A percentile compares a stretch with the other conserved stretches of the same genome.
Evolutionary conservation across 1,140 invertebrate genomes (phyloP).

Genomic region (Alviniconcha marisindica): DNA sequence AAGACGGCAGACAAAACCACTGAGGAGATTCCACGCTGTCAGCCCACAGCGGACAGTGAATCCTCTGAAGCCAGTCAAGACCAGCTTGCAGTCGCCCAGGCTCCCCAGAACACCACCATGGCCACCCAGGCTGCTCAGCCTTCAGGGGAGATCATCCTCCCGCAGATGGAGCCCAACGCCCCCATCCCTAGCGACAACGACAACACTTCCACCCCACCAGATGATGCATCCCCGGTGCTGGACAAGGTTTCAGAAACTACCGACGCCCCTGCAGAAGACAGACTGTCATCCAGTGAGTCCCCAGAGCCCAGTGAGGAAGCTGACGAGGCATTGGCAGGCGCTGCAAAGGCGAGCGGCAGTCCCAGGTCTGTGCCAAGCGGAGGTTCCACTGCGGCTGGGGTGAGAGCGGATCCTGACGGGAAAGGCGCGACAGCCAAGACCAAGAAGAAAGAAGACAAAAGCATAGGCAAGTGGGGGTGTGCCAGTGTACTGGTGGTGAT

Average conservation of each 20-base stretch:
- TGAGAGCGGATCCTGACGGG: not conserved
- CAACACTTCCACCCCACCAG: not conserved
- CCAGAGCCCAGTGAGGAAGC: not conserved
- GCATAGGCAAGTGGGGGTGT: constrained; percentile 57
- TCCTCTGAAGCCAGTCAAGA: not conserved
- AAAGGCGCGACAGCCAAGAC: constrained; percentile 48
- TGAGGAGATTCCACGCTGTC: not conserved
- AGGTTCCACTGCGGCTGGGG: not conserved
- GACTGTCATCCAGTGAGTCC: not conserved
- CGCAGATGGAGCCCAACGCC: not conserved
- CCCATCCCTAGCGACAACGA: not conserved
- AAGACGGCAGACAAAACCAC: not conserved
- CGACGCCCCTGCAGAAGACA: not conserved
- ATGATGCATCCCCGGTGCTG: not conserved
- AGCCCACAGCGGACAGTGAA: not conserved
- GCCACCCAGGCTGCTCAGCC: not conserved
- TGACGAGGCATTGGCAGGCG: not conserved
- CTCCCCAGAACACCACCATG: not conserved
- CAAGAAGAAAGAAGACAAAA: constrained; percentile 71
- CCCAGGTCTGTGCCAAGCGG: not conserved
- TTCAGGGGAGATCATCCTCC: not conserved
- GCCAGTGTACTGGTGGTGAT: no score
- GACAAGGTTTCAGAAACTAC: not conserved
- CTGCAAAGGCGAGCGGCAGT: not conserved
- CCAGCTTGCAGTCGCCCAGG: not conserved